Percentiles rank a stretch among this genome's conserved stretches.
Conservation (phyloP, 2,888 invertebrate genomes). For the Thymelicus lineola region DNA sequence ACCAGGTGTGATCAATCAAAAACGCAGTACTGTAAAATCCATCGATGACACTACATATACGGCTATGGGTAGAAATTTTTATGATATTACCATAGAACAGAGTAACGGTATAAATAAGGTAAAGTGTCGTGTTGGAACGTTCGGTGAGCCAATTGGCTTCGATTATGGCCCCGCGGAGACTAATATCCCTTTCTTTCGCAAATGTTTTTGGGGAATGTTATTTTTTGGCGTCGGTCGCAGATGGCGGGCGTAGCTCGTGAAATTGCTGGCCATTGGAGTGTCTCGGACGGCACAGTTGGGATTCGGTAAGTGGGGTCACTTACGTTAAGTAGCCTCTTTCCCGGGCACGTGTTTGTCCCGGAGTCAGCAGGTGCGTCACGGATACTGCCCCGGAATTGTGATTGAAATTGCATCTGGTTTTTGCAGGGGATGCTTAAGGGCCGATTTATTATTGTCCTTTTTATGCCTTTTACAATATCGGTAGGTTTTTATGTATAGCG, state of each 20-base stretch:
- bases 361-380: slow-evolving; percentile 75
- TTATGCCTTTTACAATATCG: slow-evolving; percentile 46
- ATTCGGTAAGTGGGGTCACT: slow-evolving; percentile 78
- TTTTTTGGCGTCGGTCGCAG: slow-evolving; percentile 82
- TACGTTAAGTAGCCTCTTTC: slow-evolving; percentile 82
- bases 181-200: slow-evolving; percentile 82
- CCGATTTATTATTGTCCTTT: slow-evolving; percentile 44
- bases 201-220: slow-evolving; percentile 80
- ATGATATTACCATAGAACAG: slow-evolving; percentile 67
- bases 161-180: slow-evolving; percentile 83
- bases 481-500: not conserved
- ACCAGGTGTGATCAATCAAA: slow-evolving; percentile 22
- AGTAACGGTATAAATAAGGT: slow-evolving; percentile 76
- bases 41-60: slow-evolving; percentile 10
- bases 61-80: slow-evolving; percentile 50
- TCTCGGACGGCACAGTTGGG: slow-evolving; percentile 70
- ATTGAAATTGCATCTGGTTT: slow-evolving; percentile 71
- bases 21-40: slow-evolving; percentile 53
- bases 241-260: slow-evolving; percentile 73
- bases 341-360: slow-evolving; percentile 70
- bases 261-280: slow-evolving; percentile 70
- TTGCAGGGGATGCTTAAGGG: slow-evolving; percentile 66
- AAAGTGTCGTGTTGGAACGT: slow-evolving; percentile 71
- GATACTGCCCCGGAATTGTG: slow-evolving; percentile 63
- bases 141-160: slow-evolving; percentile 81